Evolutionary conservation across 2,113 vertebrate genomes (phyloP).

Genomic region (Dolichotis patagonum): DNA sequence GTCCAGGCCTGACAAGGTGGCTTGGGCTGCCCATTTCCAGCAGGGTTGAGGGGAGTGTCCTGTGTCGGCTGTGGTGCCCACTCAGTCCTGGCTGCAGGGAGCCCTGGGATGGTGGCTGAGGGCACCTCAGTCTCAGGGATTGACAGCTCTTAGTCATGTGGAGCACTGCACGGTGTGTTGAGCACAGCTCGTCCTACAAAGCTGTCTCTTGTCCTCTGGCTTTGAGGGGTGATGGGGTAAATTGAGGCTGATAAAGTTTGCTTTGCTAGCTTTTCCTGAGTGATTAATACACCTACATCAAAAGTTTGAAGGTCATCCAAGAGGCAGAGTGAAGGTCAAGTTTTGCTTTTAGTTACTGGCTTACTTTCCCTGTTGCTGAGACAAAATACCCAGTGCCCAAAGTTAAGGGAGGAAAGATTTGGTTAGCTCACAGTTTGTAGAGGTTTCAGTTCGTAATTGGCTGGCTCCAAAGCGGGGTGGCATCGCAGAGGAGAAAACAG

Average conservation of each 20-base stretch:
- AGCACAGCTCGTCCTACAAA: neutral
- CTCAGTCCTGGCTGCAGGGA: neutral
- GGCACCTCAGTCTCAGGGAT: neutral
- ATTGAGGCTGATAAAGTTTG: neutral
- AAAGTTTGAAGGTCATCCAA: neutral
- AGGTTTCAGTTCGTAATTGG: neutral
- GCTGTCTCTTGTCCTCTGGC: neutral
- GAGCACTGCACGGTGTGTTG: neutral
- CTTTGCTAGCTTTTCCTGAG: neutral
- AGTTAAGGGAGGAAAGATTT: neutral
- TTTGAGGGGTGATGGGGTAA: neutral
- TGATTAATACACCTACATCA: neutral
- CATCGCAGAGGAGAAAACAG: neutral
- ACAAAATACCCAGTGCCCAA: neutral
- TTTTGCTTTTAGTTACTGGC: neutral
- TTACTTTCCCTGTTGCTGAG: neutral
- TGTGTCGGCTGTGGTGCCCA: too few species aligned
- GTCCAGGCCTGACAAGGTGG: neutral
- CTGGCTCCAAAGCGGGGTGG: neutral
- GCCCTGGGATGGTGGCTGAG: neutral
- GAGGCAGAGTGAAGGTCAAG: neutral
- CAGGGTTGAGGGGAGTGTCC: neutral
- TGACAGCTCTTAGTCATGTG: neutral
- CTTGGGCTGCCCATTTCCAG: neutral
- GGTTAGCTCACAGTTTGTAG: neutral